phyloP scores from a whole-genome alignment of 2,888 invertebrate species.

The Gymnocheta viridis region DNA sequence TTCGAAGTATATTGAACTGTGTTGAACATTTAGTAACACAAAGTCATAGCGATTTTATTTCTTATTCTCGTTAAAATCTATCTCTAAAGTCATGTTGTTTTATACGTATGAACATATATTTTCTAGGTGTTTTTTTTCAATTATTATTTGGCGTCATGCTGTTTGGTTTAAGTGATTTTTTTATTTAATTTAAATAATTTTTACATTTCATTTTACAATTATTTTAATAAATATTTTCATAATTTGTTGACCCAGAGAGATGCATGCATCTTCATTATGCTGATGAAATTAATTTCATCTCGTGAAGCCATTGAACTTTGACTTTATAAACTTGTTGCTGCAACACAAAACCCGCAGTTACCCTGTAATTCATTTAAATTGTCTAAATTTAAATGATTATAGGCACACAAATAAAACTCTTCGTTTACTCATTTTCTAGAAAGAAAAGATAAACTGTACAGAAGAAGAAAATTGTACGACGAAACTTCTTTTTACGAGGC shows the following conservation, averaged over 20 bases:
- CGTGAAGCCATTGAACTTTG: conserved; percentile 64
- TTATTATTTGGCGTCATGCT: not conserved
- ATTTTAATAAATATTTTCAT: conserved; percentile 33
- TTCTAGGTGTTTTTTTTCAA: not conserved
- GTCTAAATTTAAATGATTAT: conserved; percentile 37
- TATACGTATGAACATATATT: not conserved
- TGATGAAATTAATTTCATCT: conserved; percentile 9
- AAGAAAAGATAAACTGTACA: conserved; percentile 21
- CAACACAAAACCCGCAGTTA: conserved; percentile 36
- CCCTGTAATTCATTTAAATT: conserved; percentile 46
- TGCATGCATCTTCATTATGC: conserved; percentile 8
- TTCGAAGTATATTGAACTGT: conserved; percentile 32
- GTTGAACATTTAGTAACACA: not conserved
- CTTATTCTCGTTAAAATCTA: not conserved
- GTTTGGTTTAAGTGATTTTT: conserved; percentile 10
- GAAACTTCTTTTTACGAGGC: conserved; percentile 21
- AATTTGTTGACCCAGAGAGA: conserved; percentile 52
- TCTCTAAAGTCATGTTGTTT: too few species aligned
- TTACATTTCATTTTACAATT: conserved; percentile 3
- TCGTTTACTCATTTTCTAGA: not conserved
- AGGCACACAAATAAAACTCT: not conserved
- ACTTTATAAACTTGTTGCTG: conserved; percentile 65
- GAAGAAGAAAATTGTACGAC: conserved; percentile 5
- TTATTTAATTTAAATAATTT: not conserved
- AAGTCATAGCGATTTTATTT: not conserved